Base-by-base conservation (phyloP, 2,888 invertebrate species). In the Agrotis segetum region DNA sequence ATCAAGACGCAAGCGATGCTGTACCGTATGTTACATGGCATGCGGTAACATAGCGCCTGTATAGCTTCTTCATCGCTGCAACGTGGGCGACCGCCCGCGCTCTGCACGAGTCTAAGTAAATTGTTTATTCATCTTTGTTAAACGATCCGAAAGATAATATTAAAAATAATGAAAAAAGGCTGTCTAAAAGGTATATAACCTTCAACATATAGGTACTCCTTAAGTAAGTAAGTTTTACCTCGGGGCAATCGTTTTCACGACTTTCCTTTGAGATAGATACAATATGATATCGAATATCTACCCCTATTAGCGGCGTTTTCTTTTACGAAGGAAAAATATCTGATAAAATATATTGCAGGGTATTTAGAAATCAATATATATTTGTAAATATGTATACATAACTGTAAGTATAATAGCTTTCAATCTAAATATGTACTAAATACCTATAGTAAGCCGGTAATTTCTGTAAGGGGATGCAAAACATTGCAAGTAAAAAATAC, bases 211-310 rank as follows among this genome's bases (percentile, higher is more conserved):
- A 21, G 11, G 46, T 46, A 71, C 29, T 44, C 21, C 0, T 11
- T 60, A 34, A 19, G 7, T 60, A 19, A n/a, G 29, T 46, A 52
- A 70, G 50, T 52, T 75, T 47, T 53, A 21, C 50, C 55, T 61
- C 14, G 47, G 3, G 64, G 60, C 70, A 61, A 60, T 29, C 55
- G 60, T 19, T 64, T 58, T 56, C 24, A 17, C 16, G 9, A 47
- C 24, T 76, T 76, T 17, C n/a, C 47, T 56, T 70, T 61, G 40
- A 56, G 44, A 65, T 61, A 56, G 44, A 65, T 61, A 76, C 60
- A 76, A 65, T 76, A 29, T 44, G 56, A 60, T 70, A 71, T 76
- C 46, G 17, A 70, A 75, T 61, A 69, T 29, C 60, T 40, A 16
- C 11, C 19, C 46, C 50, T 60, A 67, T 60, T 50, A 64, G 13